Evolutionary conservation across 2,113 vertebrate genomes (phyloP).

Genomic region (Prinia subflava): DNA sequence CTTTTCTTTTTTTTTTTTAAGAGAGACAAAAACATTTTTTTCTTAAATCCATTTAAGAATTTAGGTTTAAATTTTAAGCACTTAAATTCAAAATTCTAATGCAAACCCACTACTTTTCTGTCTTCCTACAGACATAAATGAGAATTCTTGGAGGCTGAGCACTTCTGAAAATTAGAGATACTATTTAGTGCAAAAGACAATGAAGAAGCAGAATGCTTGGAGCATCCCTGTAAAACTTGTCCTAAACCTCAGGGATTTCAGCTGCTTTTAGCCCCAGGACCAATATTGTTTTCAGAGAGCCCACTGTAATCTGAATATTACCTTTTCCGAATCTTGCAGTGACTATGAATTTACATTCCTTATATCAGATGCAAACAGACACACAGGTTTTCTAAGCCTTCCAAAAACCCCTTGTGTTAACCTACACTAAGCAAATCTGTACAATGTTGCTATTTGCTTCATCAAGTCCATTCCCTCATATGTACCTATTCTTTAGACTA

Average conservation of each 20-base stretch:
- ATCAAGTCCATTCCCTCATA: not conserved
- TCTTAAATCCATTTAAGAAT: not conserved
- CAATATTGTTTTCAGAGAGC: not conserved
- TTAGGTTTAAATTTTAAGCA: not conserved
- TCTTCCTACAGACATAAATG: not conserved
- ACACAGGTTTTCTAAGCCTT: not conserved
- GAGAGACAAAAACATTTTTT: not conserved
- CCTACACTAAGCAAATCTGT: not conserved
- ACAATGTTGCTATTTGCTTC: not conserved
- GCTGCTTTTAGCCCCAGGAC: not conserved
- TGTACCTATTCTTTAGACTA: not conserved
- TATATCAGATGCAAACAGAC: not conserved
- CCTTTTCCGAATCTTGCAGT: not conserved
- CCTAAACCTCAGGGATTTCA: not conserved
- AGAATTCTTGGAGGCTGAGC: not conserved
- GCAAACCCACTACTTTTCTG: not conserved
- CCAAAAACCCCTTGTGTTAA: not conserved
- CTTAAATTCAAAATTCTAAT: not conserved
- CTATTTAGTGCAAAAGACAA: not conserved
- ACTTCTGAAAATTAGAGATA: not conserved
- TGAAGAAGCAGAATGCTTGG: not conserved
- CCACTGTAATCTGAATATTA: not conserved
- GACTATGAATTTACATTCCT: not conserved
- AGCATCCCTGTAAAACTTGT: not conserved
- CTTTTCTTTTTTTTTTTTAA: not conserved